Percentiles rank a stretch among this genome's conserved stretches.
phyloP scores from a whole-genome alignment of 2,113 vertebrate species.

The Octodon degus region DNA sequence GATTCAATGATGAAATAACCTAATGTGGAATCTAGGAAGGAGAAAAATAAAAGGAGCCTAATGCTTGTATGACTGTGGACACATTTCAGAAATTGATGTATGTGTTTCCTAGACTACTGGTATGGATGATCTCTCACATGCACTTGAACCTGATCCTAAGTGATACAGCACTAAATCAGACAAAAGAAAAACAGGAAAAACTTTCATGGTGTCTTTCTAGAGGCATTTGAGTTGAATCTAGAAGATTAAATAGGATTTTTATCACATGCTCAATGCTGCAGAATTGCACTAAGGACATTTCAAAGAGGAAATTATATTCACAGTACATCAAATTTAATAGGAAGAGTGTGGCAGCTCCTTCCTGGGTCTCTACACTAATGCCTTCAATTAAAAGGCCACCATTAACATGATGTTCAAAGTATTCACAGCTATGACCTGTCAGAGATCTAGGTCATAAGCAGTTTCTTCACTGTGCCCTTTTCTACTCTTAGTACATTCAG shows the following conservation, averaged over 20 bases:
- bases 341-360: neutral
- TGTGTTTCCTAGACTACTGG: neutral
- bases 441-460: constrained; percentile 16
- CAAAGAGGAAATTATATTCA: neutral
- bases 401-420: neutral
- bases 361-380: neutral
- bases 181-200: neutral
- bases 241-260: constrained; percentile 49
- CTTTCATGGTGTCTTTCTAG: neutral
- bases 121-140: neutral
- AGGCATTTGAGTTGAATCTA: neutral
- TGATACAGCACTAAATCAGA: neutral
- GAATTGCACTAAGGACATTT: constrained; percentile 31
- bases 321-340: neutral
- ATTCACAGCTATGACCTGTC: neutral
- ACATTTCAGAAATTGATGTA: neutral
- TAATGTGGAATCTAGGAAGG: neutral
- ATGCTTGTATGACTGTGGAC: neutral
- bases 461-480: neutral
- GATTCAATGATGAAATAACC: neutral
- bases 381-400: neutral
- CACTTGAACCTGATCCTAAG: constrained; percentile 36
- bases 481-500: neutral
- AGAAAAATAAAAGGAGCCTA: neutral
- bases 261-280: neutral